Percentiles rank a stretch among this genome's conserved stretches.
Evolutionary conservation across 2,797 vertebrate species (phyloP).

Genomic region (Typhlichthys eigenmanni): DNA sequence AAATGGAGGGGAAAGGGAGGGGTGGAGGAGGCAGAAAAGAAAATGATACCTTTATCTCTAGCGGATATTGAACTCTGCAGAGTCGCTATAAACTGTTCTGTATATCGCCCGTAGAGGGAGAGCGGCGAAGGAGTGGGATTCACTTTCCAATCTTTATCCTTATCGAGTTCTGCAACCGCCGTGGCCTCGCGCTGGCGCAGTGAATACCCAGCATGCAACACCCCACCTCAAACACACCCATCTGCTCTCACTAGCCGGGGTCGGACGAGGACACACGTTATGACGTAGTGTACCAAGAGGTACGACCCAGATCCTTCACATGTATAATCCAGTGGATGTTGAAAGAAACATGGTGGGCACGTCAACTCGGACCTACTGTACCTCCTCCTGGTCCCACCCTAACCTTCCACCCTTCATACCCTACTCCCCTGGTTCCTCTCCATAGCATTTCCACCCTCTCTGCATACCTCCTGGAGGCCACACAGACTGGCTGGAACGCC

Average conservation of each 20-base stretch:
- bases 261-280: not conserved
- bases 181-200: conserved; percentile 22
- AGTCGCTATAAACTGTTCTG: conserved; percentile 67
- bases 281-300: not conserved
- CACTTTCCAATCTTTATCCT: conserved; percentile 59
- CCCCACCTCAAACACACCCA: conserved; percentile 6
- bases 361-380: too few species aligned
- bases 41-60: conserved; percentile 74
- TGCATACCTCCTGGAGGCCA: conserved; percentile 69
- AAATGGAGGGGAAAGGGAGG: conserved; percentile 51
- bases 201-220: conserved; percentile 35
- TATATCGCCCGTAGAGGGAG: conserved; percentile 41
- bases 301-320: not conserved
- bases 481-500: conserved; percentile 64
- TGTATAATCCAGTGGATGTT: conserved; percentile 15
- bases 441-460: conserved; percentile 62
- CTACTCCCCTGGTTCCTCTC: conserved; percentile 34
- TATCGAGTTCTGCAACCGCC: conserved; percentile 51
- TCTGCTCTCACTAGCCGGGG: not conserved
- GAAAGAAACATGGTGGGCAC: conserved; percentile 18
- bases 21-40: conserved; percentile 50
- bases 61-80: conserved; percentile 70
- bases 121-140: conserved; percentile 28
- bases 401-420: conserved; percentile 70
- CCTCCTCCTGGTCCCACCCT: conserved; percentile 31